Base-by-base conservation (phyloP, 1,140 invertebrate genomes). In the Hydropsyche tenuis region DNA sequence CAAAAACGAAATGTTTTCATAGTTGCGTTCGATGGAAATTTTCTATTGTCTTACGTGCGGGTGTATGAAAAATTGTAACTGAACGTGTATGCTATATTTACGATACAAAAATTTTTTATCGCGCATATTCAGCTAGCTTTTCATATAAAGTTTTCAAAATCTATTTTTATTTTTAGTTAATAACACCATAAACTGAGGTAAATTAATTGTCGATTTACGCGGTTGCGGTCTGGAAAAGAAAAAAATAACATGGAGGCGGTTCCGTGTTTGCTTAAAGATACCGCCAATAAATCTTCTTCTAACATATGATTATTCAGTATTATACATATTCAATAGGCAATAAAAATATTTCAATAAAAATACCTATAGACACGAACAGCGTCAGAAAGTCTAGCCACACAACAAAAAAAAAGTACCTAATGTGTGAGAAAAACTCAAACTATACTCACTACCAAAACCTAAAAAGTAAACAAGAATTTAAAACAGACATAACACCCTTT, bases 311-410 rank as follows among this genome's bases (percentile, higher is more conserved):
- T 65, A 65, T 65, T 43, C 43, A 65, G 16, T 65, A 14, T 42
- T 20, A 65, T 65, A 42, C 63, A 65, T 65, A 65, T 65, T 65
- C 63, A 65, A 65, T 65, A 65, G 63, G 63, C 63, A 65, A 65
- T 65, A 65, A 65, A 65, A 65, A 65, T 65, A 65, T 65, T 65
- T 65, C 63, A 65, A 65, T 65, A 65, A 43, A 65, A 43, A 65
- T 53, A 60, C 56, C 14, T 4, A 18, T 6, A 53, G 56, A 25
- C 56, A 14, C 6, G 63, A 65, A 42, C 63, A 16, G 60, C 63
- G 30, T 65, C 23, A 43, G 30, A 65, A 65, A 65, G 30, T 27
- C 16, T 27, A 60, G 53, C 20, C 20, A 60, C 20, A 22, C 46
- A n/a, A 20, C 14, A n/a, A 14, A n/a, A 20, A 16, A 20, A 51